Conservation (phyloP, 2,888 invertebrate species). For the Linyphia triangularis region DNA sequence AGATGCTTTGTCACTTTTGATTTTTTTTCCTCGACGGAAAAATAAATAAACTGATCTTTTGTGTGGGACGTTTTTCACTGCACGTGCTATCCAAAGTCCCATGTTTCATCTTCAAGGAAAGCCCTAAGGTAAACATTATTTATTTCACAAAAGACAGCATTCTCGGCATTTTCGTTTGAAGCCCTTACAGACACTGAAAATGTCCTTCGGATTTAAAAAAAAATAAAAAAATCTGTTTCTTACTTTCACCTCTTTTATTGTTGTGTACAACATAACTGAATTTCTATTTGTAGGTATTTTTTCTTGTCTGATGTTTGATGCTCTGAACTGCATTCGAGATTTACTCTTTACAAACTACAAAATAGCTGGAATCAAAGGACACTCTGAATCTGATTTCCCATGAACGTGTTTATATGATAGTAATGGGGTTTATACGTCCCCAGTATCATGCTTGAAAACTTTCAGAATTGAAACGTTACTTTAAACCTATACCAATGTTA, state of each 20-base stretch:
- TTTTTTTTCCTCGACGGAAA: constrained; percentile 4
- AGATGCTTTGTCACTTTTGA: constrained; percentile 21
- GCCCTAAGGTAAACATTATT: background rate
- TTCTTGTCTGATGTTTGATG: background rate
- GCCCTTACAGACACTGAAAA: background rate
- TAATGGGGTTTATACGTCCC: too few relatives aligned
- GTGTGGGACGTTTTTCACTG: background rate
- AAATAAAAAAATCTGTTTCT: background rate
- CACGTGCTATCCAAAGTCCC: background rate
- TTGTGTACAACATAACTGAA: background rate
- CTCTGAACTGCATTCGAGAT: background rate
- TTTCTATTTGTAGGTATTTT: background rate
- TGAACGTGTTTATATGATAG: background rate
- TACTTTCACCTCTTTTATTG: background rate
- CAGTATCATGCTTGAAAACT: too few relatives aligned
- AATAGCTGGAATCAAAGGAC: background rate
- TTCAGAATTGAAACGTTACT: too few relatives aligned
- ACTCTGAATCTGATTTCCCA: background rate
- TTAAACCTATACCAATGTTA: too few relatives aligned
- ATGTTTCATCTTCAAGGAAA: background rate
- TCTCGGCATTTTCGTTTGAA: background rate
- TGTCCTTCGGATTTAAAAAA: background rate
- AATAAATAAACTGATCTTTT: background rate
- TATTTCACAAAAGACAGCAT: background rate
- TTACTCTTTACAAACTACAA: background rate